These are phyloP conservation scores for Thaleichthys pacificus DNA, from an alignment of 2,797 vertebrate genomes.

Conservation along the genomic window DNA sequence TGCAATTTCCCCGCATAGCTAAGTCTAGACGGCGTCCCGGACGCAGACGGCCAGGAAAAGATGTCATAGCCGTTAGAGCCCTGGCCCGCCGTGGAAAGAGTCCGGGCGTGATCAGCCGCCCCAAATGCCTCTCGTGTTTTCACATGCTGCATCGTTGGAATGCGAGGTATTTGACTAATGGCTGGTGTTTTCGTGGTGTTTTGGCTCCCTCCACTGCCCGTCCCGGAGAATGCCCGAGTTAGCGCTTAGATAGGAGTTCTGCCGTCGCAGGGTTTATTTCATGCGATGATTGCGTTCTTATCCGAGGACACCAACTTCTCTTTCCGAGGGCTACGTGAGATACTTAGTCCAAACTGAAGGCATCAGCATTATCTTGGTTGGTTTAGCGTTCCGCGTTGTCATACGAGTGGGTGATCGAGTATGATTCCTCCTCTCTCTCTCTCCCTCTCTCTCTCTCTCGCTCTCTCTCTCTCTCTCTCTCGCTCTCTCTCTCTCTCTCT, in stretches of 20 bases:
- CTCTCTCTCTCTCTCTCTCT: neutral
- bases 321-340: no score
- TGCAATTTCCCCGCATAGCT: conserved; percentile 42
- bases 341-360: neutral
- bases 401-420: neutral
- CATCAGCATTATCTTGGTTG: neutral
- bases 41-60: conserved; percentile 26
- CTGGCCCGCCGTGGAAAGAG: conserved; percentile 21
- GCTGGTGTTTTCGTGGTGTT: conserved; percentile 43
- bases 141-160: conserved; percentile 23
- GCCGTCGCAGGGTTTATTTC: no score
- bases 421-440: neutral
- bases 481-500: conserved; percentile 20
- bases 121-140: conserved; percentile 29
- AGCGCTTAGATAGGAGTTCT: neutral
- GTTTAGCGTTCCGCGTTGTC: neutral
- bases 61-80: conserved; percentile 32
- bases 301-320: no score
- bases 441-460: neutral
- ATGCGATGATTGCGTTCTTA: no score
- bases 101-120: neutral
- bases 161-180: conserved; percentile 17
- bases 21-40: conserved; percentile 33
- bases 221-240: conserved; percentile 50
- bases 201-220: conserved; percentile 75